These are phyloP conservation scores for Symphodus melops DNA, from an alignment of 2,113 vertebrate genomes.

Conservation along the genomic window DNA sequence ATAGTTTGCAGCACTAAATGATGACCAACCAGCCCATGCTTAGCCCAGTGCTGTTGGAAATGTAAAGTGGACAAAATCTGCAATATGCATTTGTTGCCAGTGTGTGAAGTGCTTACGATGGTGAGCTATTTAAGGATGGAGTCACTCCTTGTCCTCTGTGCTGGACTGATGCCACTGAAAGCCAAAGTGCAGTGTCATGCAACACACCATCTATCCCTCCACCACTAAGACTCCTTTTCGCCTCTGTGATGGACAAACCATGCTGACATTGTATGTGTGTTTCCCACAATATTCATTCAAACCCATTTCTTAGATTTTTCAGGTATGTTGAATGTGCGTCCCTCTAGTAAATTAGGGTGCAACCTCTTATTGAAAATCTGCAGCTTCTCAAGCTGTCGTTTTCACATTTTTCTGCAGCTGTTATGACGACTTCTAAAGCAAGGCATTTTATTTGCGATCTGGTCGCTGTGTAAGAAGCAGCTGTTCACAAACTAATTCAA, in stretches of 20 bases:
- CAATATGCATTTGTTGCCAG: slow-evolving; percentile 16
- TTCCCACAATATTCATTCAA: too few relatives aligned
- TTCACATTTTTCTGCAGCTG: too few relatives aligned
- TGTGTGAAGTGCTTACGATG: slow-evolving; percentile 42
- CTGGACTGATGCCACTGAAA: slow-evolving; percentile 29
- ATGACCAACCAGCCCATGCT: background rate
- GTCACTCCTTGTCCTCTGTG: slow-evolving; percentile 36
- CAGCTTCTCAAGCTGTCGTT: too few relatives aligned
- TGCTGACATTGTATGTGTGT: background rate
- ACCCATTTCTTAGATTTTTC: too few relatives aligned
- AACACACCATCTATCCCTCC: background rate
- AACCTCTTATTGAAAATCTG: too few relatives aligned
- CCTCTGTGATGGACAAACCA: slow-evolving; percentile 31
- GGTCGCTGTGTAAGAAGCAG: too few relatives aligned
- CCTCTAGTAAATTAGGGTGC: too few relatives aligned
- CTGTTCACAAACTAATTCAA: too few relatives aligned
- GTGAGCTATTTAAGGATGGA: slow-evolving; percentile 46
- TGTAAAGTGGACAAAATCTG: slow-evolving; percentile 32
- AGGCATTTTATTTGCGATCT: too few relatives aligned
- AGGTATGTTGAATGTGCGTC: too few relatives aligned
- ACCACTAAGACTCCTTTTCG: background rate
- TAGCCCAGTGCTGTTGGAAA: background rate
- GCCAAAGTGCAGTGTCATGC: slow-evolving; percentile 36
- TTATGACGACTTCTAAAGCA: too few relatives aligned
- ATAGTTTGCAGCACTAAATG: slow-evolving; percentile 29